Percentiles rank a stretch among this genome's conserved stretches.
These are phyloP conservation scores for Poecilia wingei DNA, from an alignment of 2,797 vertebrate genomes.

Conservation along the genomic window DNA sequence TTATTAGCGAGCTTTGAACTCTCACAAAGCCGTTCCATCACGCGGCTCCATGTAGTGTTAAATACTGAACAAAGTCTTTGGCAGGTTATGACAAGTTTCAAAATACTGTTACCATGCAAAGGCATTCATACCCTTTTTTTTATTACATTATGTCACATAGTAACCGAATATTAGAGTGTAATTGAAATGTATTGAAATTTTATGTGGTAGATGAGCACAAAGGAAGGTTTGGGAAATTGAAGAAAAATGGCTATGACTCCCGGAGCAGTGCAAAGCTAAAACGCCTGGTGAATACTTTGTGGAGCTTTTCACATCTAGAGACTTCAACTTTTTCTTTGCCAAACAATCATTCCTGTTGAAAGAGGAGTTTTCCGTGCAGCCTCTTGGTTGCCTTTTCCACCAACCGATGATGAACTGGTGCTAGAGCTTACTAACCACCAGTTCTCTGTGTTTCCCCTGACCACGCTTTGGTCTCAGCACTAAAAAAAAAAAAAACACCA, in stretches of 20 bases:
- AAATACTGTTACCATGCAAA: background rate
- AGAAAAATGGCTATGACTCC: background rate
- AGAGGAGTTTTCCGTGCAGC: too few species aligned
- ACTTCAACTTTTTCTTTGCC: background rate
- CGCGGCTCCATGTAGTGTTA: background rate
- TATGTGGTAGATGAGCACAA: background rate
- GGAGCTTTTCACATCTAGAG: too few species aligned
- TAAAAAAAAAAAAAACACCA: too few species aligned
- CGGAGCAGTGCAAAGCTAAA: background rate
- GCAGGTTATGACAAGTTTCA: conserved; percentile 1
- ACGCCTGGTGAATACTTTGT: too few species aligned
- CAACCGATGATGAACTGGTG: too few species aligned
- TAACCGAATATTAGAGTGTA: background rate
- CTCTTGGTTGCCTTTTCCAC: too few species aligned
- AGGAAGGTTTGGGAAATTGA: background rate
- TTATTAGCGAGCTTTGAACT: conserved; percentile 19
- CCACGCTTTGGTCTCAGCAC: too few species aligned
- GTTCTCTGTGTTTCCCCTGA: too few species aligned
- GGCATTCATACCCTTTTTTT: background rate
- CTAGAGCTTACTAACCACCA: too few species aligned
- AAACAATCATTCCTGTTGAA: background rate
- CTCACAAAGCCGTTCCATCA: conserved; percentile 9
- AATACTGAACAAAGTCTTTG: background rate
- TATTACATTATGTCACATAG: background rate
- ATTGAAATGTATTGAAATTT: background rate